Base-by-base conservation (phyloP, 2,797 vertebrate genomes). In the Myiothlypis coronata region DNA sequence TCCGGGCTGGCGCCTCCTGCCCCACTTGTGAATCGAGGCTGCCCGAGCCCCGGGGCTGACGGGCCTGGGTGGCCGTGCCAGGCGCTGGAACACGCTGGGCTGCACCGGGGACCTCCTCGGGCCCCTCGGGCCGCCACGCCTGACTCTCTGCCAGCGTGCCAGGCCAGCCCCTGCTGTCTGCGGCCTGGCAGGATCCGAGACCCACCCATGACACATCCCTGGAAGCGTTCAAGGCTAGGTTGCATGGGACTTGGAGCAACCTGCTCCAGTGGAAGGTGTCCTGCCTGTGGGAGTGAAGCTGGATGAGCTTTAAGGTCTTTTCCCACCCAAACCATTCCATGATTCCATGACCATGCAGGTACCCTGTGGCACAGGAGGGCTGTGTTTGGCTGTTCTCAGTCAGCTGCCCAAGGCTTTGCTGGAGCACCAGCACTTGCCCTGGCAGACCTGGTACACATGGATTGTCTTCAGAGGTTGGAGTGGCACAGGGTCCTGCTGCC, bases 31-130 rank as follows among this genome's bases (percentile, higher is more conserved):
- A 30, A 27, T 27, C 14, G 60, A 34, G 68, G 70, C 37, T 34
- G 3, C 13, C 30, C 4, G 1, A 8, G 5, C 32, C 7, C 1
- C 1, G 23, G 4, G 26, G 19, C 44, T 21, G 55, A 17, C 16
- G n/a, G 47, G 34, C 24, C 56, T 20, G 21, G 32, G 22, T 22
- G 15, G 50, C 43, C 32, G 22, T 28, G 27, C 44, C 35, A 4
- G 70, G 32, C 8, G 23, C 81, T 19, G 28, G 27, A 34, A 18
- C 27, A 1, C 2, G 6, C 47, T 4, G 52, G 9, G 4, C 28
- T 26, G 39, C 68, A 12, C 26, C 26, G 30, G 24, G 5, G 6
- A n/a, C 19, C 15, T n/a, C n/a, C n/a, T 26, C 2, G 41, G 30
- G 18, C 18, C 10, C 21, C 41, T 22, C 1, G 4, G 28, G 7